A percentile compares a stretch with the other conserved stretches of the same genome.
Evolutionary conservation across 2,888 invertebrate species (phyloP).

Genomic region (Tolmerus cingulatus): DNA sequence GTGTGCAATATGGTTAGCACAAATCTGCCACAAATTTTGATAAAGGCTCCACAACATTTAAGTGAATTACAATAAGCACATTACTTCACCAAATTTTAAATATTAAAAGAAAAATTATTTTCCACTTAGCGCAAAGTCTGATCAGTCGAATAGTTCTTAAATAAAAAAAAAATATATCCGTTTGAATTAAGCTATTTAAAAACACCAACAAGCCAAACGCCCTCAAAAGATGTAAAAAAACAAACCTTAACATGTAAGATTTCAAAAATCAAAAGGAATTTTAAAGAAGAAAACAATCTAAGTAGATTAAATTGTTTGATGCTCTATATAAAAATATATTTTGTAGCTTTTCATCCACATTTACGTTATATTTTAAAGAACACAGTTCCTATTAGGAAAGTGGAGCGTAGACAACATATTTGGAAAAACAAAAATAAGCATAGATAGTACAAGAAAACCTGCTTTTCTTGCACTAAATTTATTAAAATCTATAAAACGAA

Average conservation of each 20-base stretch:
- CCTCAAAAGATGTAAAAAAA: neutral
- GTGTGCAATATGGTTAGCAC: neutral
- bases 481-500: neutral
- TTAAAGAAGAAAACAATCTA: neutral
- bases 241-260: neutral
- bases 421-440: neutral
- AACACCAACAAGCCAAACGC: neutral
- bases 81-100: neutral
- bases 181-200: neutral
- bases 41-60: too few species aligned
- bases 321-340: constrained; percentile 29
- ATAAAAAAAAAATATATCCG: neutral
- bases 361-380: neutral
- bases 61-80: too few species aligned
- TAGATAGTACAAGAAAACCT: neutral
- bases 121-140: neutral
- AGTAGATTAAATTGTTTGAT: neutral
- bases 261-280: neutral
- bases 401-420: neutral
- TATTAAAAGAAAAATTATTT: neutral
- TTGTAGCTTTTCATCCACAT: constrained; percentile 22
- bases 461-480: neutral
- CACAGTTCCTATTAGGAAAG: neutral
- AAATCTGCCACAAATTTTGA: too few species aligned
- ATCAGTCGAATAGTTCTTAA: neutral